These are phyloP conservation scores for Fragum fragum DNA, from an alignment of 2,888 invertebrate species.

Conservation along the genomic window DNA sequence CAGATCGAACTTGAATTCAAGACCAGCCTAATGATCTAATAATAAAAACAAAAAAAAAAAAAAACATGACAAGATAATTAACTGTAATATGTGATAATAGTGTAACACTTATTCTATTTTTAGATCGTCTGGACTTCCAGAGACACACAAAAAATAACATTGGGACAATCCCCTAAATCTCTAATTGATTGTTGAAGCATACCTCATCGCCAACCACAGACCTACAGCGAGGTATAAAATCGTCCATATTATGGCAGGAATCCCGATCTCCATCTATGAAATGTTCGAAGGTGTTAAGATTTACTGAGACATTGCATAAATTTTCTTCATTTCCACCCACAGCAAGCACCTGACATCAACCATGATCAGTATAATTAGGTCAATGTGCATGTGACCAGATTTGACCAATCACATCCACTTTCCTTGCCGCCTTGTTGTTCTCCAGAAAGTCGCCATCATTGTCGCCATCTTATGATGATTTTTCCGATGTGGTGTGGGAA, in stretches of 20 bases:
- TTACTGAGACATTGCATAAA: slow-evolving; percentile 29
- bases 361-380: slow-evolving; percentile 74
- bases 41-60: too few species aligned
- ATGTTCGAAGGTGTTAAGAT: neutral
- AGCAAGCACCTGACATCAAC: slow-evolving; percentile 67
- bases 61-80: slow-evolving; percentile 9
- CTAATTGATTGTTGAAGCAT: slow-evolving; percentile 36
- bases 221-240: slow-evolving; percentile 72
- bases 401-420: slow-evolving; percentile 82
- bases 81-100: neutral
- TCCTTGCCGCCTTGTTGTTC: slow-evolving; percentile 88
- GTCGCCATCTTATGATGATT: slow-evolving; percentile 97
- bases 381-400: slow-evolving; percentile 82
- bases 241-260: slow-evolving; percentile 78
- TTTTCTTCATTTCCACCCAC: slow-evolving; percentile 62
- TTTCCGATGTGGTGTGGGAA: slow-evolving; percentile 81
- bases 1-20: too few species aligned
- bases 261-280: slow-evolving; percentile 45
- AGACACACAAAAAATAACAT: slow-evolving; percentile 47
- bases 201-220: slow-evolving; percentile 80
- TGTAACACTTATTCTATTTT: slow-evolving; percentile 47
- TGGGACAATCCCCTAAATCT: slow-evolving; percentile 60
- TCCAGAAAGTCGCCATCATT: slow-evolving; percentile 94
- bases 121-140: slow-evolving; percentile 51
- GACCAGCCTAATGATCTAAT: too few species aligned